Evolutionary conservation across 2,888 invertebrate genomes (phyloP), one percentile per base, ranked within the genome.

Genomic region (Acanthococcus lagerstroemiae): DNA sequence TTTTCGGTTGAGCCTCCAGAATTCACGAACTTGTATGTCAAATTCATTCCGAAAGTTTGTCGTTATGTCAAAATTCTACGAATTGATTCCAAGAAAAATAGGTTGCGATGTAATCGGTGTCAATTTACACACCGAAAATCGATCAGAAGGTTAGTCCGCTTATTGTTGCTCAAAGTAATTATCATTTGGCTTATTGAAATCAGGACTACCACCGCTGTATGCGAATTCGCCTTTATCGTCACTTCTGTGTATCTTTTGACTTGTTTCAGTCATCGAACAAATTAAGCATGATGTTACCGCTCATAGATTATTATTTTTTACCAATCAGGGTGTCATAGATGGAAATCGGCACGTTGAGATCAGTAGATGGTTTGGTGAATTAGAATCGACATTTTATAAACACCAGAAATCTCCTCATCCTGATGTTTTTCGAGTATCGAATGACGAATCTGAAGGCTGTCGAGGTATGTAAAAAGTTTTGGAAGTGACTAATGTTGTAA

Each of bases 361-460:
- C 12, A 73, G 73, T 60, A 70, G 69, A 67, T 73, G 73, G 73
- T 73, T 73, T 69, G 73, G 73, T 9, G 72, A 73, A 57, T 68
- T 73, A 17, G 73, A 73, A 52, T 73, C 72, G 3, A 73, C 73
- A 17, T 73, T 73, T 57, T 73, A 71, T 68, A 72, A 73, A 65
- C 73, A 73, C 67, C 70, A 69, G 6, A 72, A 68, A 58, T 73
- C 72, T n/a, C 73, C 73, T 19, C 73, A 73, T 52, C 72, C 72
- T 6, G 72, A 73, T 69, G 73, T 74, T 1, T 73, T 73, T 58
- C 67, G 73, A 30, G 73, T 74, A 19, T 74, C 73, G 0, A 73
- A 73, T 69, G 72, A 73, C 66, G 65, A 65, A 54, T 69, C 67
- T 54, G 73, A 73, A 71, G 73, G 73, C 30, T 73, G 73, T 52